phyloP scores from a whole-genome alignment of 2,113 vertebrate species.

The Saimiri boliviensis region DNA sequence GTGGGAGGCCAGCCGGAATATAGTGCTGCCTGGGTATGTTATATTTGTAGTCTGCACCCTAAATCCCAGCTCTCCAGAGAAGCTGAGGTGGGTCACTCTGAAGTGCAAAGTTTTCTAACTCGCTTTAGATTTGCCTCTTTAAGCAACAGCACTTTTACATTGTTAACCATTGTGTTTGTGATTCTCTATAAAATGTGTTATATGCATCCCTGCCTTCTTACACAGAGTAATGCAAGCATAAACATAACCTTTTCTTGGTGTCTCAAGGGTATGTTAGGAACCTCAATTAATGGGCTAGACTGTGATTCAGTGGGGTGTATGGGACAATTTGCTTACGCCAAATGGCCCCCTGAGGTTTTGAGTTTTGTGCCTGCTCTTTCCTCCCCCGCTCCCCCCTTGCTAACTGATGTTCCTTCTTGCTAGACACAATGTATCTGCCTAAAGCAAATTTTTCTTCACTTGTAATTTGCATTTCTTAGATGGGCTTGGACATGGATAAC shows the following conservation, averaged over 20 bases:
- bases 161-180: neutral
- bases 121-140: neutral
- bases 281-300: conserved; percentile 66
- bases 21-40: neutral
- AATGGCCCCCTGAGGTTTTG: conserved; percentile 50
- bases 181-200: conserved; percentile 21
- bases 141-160: conserved; percentile 24
- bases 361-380: conserved; percentile 44
- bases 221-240: conserved; percentile 33
- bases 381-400: no score
- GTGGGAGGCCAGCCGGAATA: neutral
- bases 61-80: neutral
- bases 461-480: conserved; percentile 55
- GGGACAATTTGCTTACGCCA: conserved; percentile 57
- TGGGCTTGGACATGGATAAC: neutral
- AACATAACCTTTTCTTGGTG: conserved; percentile 72
- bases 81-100: neutral
- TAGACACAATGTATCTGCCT: conserved; percentile 50
- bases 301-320: conserved; percentile 50
- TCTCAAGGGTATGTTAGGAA: conserved; percentile 43
- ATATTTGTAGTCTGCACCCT: neutral
- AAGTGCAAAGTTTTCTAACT: conserved; percentile 22
- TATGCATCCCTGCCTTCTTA: conserved; percentile 32
- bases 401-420: conserved; percentile 53
- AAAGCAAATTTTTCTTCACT: conserved; percentile 42